phyloP scores from a whole-genome alignment of 1,140 invertebrate species.

The Nomia melanderi region DNA sequence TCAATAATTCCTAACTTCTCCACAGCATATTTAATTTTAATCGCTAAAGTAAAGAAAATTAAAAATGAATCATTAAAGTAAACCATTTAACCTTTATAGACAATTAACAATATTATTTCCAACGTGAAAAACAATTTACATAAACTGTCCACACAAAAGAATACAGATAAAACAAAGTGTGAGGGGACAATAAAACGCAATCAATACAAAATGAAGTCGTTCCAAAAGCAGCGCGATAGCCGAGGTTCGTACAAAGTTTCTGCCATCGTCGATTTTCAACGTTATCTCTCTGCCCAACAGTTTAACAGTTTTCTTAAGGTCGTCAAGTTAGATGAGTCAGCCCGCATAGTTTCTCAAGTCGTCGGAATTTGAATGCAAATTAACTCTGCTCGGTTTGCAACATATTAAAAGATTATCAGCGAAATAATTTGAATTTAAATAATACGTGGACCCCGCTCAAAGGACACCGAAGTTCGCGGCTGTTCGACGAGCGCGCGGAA shows the following conservation, averaged over 20 bases:
- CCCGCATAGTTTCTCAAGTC: background rate
- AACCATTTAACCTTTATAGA: too few species aligned
- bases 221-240: background rate
- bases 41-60: too few species aligned
- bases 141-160: too few species aligned
- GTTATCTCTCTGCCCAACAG: background rate
- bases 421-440: background rate
- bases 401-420: background rate
- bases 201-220: too few species aligned
- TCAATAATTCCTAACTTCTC: too few species aligned
- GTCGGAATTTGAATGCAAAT: background rate
- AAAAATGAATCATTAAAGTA: too few species aligned
- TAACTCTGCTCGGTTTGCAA: background rate
- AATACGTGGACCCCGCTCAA: background rate
- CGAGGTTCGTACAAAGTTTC: too few species aligned
- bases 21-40: too few species aligned
- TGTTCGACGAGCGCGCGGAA: constrained; percentile 23
- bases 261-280: background rate
- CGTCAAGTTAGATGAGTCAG: background rate
- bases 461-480: background rate
- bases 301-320: constrained; percentile 3
- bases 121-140: too few species aligned
- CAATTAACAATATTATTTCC: too few species aligned
- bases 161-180: too few species aligned
- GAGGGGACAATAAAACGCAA: too few species aligned